These are phyloP conservation scores for Morpho achilles DNA, from an alignment of 2,888 invertebrate genomes.

Conservation along the genomic window DNA sequence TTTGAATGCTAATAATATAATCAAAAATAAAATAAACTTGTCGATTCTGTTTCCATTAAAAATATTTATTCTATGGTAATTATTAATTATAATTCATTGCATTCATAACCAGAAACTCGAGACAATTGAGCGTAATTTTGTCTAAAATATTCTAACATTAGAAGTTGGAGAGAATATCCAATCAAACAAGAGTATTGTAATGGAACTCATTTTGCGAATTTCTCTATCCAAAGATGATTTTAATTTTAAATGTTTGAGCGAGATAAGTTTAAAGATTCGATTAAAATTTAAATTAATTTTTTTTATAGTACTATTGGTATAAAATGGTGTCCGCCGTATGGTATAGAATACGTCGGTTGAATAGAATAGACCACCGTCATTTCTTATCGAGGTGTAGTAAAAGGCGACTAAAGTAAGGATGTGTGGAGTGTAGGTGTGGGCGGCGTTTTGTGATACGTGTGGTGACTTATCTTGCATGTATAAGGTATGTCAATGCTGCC, in stretches of 20 bases:
- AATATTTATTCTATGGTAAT: background rate
- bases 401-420: too few species aligned
- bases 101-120: constrained; percentile 9
- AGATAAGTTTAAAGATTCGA: constrained; percentile 9
- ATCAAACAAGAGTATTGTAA: constrained; percentile 16
- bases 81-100: constrained; percentile 12
- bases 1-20: too few species aligned
- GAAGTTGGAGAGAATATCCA: constrained; percentile 10
- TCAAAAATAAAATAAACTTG: too few species aligned
- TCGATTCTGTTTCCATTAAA: background rate
- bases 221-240: constrained; percentile 8
- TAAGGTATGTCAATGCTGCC: too few species aligned
- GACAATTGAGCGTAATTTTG: constrained; percentile 12
- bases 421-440: too few species aligned
- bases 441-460: too few species aligned
- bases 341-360: too few species aligned
- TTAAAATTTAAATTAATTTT: constrained; percentile 11
- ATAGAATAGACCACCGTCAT: too few species aligned
- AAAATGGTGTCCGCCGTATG: too few species aligned
- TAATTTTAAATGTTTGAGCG: constrained; percentile 10
- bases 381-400: too few species aligned
- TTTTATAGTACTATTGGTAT: too few species aligned
- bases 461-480: too few species aligned
- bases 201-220: constrained; percentile 9
- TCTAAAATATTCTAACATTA: constrained; percentile 13